Percentiles rank a stretch among this genome's conserved stretches.
Conservation (phyloP, 2,797 vertebrate genomes). For the Xerus rutilus region DNA sequence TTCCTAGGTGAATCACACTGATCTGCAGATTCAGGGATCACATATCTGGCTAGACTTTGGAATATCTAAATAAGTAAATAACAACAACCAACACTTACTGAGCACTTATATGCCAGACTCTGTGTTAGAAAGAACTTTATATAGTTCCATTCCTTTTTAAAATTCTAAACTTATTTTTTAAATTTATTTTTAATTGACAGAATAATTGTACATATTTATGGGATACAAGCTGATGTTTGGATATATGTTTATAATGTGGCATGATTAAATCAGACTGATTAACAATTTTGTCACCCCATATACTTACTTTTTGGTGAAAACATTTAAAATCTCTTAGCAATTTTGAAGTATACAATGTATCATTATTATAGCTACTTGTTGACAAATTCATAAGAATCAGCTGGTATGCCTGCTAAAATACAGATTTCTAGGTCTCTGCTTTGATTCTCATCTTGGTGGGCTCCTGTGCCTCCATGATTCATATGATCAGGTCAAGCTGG, state of each 20-base stretch:
- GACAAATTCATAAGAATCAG: not conserved
- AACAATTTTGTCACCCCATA: not conserved
- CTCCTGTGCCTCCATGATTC: not conserved
- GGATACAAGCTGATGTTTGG: not conserved
- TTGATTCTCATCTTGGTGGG: conserved; percentile 41
- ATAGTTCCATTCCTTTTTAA: conserved; percentile 21
- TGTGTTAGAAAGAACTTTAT: conserved; percentile 10
- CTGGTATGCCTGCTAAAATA: not conserved
- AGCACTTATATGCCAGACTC: conserved; percentile 36
- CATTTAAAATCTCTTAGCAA: not conserved
- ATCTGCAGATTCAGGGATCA: not conserved
- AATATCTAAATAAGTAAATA: conserved; percentile 49
- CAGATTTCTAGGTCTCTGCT: conserved; percentile 10
- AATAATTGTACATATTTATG: not conserved
- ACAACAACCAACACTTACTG: not conserved
- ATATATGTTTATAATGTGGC: not conserved
- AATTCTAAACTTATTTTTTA: not conserved
- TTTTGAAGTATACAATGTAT: not conserved
- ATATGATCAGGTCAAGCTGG: not conserved
- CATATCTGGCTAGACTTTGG: not conserved
- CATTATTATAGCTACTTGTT: not conserved
- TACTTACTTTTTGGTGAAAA: not conserved
- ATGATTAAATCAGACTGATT: not conserved
- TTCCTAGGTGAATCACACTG: not conserved
- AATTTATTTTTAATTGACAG: not conserved